phyloP scores from a whole-genome alignment of 2,113 vertebrate species.

The Coptodon rendalli region DNA sequence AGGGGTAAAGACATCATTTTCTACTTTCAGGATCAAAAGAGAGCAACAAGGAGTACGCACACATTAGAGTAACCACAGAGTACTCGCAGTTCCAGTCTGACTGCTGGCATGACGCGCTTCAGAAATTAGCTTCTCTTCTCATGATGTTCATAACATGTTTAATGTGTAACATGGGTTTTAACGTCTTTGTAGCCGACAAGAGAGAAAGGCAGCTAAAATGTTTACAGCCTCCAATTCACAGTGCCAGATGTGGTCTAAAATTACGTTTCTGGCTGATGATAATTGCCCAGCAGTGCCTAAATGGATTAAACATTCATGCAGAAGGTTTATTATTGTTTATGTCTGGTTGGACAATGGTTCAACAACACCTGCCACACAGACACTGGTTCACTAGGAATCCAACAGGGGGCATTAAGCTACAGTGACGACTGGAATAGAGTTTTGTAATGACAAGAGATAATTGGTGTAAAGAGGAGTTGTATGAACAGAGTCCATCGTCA shows the following conservation, averaged over 20 bases:
- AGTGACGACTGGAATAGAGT: neutral
- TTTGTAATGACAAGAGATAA: neutral
- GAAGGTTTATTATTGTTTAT: conserved; percentile 53
- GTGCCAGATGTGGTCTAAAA: neutral
- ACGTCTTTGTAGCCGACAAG: neutral
- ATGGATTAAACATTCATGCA: conserved; percentile 18
- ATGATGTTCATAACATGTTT: neutral
- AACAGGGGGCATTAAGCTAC: conserved; percentile 16
- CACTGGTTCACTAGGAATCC: neutral
- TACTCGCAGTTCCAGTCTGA: neutral
- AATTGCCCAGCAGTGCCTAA: neutral
- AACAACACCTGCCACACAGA: conserved; percentile 32
- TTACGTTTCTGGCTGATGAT: neutral
- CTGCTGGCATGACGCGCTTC: neutral
- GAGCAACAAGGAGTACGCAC: neutral
- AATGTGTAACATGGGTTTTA: neutral
- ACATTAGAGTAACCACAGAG: neutral
- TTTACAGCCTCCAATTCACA: neutral
- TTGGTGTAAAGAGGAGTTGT: neutral
- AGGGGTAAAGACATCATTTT: neutral
- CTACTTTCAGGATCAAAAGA: neutral
- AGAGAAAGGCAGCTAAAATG: neutral
- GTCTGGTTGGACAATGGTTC: conserved; percentile 29
- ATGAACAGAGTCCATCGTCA: neutral
- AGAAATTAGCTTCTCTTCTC: neutral